Conservation (phyloP, 2,113 vertebrate genomes). For the Microcebus ravelobensis region DNA sequence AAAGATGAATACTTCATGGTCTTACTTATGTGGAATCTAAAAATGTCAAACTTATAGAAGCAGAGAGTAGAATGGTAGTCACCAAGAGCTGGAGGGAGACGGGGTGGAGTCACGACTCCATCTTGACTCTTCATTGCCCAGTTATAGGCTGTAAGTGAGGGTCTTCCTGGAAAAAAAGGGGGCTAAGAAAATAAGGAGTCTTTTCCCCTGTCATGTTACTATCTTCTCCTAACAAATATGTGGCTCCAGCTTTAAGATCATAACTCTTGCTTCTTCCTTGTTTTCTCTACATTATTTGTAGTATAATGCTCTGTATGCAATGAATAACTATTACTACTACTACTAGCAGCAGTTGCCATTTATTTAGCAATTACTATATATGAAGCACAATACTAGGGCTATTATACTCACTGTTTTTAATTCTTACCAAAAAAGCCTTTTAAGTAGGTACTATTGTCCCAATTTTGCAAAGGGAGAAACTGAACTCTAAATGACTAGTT, state of each 20-base stretch:
- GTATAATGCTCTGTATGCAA: not conserved
- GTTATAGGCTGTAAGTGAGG: not conserved
- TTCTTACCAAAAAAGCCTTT: not conserved
- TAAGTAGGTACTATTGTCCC: not conserved
- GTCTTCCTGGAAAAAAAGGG: not conserved
- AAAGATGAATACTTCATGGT: not conserved
- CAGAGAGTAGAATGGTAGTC: not conserved
- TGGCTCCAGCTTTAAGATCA: not conserved
- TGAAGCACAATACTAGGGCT: not conserved
- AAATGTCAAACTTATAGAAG: not conserved
- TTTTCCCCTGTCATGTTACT: not conserved
- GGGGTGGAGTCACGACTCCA: not conserved
- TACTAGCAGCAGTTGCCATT: not conserved
- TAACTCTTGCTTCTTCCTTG: not conserved
- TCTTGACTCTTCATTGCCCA: not conserved
- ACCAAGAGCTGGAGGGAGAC: not conserved
- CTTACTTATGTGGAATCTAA: not conserved
- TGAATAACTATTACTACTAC: not conserved
- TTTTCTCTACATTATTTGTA: not conserved
- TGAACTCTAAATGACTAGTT: not conserved
- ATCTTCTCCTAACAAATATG: slow-evolving; percentile 14
- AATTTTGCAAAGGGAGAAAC: slow-evolving; percentile 2
- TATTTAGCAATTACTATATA: not conserved
- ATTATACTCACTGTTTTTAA: slow-evolving; percentile 41
- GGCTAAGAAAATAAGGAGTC: not conserved